phyloP scores from a whole-genome alignment of 1,140 invertebrate species.

The roundworm (Caenorhabditis elegans) region DNA sequence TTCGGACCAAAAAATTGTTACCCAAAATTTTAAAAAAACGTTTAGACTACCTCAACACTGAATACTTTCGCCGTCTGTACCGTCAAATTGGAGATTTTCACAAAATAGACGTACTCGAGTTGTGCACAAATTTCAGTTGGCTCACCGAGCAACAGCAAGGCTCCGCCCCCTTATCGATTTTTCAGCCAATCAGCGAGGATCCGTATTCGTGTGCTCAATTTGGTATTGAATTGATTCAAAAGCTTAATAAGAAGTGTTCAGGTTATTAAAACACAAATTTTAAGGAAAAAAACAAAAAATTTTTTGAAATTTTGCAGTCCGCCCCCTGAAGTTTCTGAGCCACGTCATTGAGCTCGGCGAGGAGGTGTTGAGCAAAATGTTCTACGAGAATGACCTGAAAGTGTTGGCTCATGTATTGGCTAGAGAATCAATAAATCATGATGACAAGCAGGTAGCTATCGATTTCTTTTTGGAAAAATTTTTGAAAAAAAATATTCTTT shows the following conservation, averaged over 20 bases:
- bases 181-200: not conserved
- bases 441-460: not conserved
- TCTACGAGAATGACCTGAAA: constrained; percentile 2
- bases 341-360: not conserved
- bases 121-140: not conserved
- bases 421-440: not conserved
- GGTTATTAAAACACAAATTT: not conserved
- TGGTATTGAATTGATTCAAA: not conserved
- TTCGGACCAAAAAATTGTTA: no score
- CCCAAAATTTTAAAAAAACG: no score
- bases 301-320: not conserved
- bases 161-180: not conserved
- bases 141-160: not conserved
- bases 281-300: not conserved
- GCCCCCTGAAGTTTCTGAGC: not conserved
- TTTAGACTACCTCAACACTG: not conserved
- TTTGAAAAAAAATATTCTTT: not conserved
- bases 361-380: not conserved
- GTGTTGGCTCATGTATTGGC: not conserved
- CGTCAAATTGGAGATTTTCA: not conserved
- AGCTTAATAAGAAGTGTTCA: not conserved
- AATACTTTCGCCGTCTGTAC: not conserved
- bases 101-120: not conserved
- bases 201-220: not conserved
- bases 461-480: not conserved